Conservation (phyloP, 2,888 invertebrate species). For the Drosophila engyochracea region DNA sequence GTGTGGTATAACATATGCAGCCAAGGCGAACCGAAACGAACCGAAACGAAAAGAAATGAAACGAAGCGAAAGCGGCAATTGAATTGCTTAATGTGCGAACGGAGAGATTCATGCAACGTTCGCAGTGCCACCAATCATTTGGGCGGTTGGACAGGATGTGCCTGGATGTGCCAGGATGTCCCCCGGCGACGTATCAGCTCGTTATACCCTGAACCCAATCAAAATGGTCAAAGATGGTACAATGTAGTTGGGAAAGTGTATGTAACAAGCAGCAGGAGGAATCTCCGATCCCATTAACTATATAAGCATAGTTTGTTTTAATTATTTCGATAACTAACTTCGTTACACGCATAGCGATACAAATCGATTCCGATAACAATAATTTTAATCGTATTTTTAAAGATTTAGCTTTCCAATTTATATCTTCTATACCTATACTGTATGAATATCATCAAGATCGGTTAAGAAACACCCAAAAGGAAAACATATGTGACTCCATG, state of each 20-base stretch:
- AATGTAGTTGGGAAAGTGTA: not conserved
- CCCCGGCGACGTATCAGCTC: conserved; percentile 37
- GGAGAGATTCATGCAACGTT: conserved; percentile 45
- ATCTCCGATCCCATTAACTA: not conserved
- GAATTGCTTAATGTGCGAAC: conserved; percentile 31
- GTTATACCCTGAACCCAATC: not conserved
- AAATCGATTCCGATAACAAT: not conserved
- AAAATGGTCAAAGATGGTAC: not conserved
- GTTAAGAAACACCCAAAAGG: not conserved
- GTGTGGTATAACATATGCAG: conserved; percentile 49
- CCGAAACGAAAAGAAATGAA: not conserved
- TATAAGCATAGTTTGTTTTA: not conserved
- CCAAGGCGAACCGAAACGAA: conserved; percentile 5
- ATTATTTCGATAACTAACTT: not conserved
- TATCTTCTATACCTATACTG: not conserved
- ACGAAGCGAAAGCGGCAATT: conserved; percentile 20
- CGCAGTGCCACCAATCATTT: conserved; percentile 56
- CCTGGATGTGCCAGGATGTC: conserved; percentile 19
- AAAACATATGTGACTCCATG: not conserved
- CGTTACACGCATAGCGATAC: not conserved
- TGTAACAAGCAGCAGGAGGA: not conserved
- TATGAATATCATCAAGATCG: not conserved
- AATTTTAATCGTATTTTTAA: not conserved
- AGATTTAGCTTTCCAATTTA: not conserved
- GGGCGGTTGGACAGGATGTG: conserved; percentile 41